Conservation (phyloP, 2,888 invertebrate species). For the Lithophane semibrunnea region DNA sequence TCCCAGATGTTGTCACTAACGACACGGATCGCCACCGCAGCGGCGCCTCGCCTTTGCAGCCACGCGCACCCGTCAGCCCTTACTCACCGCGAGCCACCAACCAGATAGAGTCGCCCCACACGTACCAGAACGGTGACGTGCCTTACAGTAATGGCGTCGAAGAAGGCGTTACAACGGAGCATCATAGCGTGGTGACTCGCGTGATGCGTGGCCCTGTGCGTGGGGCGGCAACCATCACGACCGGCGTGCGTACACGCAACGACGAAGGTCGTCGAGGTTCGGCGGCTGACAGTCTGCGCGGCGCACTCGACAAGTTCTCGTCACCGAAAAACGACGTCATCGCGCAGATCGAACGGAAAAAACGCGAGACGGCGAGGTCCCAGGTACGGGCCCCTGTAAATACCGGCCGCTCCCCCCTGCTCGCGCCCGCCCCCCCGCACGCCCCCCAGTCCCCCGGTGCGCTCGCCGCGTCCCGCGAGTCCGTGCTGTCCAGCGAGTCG, state of each 20-base stretch:
- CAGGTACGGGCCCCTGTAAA: constrained; percentile 82
- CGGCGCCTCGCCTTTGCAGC: constrained; percentile 62
- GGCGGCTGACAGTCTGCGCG: constrained; percentile 85
- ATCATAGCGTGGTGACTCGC: constrained; percentile 92
- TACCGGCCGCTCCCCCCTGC: constrained; percentile 76
- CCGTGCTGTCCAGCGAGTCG: constrained; percentile 80
- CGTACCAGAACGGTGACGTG: constrained; percentile 73
- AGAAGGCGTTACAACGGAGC: constrained; percentile 89
- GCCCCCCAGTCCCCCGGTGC: constrained; percentile 71
- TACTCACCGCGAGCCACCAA: constrained; percentile 65
- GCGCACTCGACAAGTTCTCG: constrained; percentile 90
- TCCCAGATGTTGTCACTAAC: constrained; percentile 88
- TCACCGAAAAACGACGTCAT: constrained; percentile 79
- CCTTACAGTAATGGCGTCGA: constrained; percentile 70
- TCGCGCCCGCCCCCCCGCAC: constrained; percentile 78
- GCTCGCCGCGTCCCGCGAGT: constrained; percentile 82
- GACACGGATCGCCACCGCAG: constrained; percentile 75
- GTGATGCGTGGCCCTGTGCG: constrained; percentile 94
- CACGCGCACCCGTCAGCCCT: constrained; percentile 67
- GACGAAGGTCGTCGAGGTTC: constrained; percentile 75
- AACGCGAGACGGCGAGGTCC: constrained; percentile 72
- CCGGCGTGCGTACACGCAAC: constrained; percentile 90
- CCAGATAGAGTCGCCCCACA: constrained; percentile 62
- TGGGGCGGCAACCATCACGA: constrained; percentile 92
- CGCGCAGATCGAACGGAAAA: constrained; percentile 77